Evolutionary conservation across 1,140 invertebrate genomes (phyloP).

Genomic region (Magallana gigas): DNA sequence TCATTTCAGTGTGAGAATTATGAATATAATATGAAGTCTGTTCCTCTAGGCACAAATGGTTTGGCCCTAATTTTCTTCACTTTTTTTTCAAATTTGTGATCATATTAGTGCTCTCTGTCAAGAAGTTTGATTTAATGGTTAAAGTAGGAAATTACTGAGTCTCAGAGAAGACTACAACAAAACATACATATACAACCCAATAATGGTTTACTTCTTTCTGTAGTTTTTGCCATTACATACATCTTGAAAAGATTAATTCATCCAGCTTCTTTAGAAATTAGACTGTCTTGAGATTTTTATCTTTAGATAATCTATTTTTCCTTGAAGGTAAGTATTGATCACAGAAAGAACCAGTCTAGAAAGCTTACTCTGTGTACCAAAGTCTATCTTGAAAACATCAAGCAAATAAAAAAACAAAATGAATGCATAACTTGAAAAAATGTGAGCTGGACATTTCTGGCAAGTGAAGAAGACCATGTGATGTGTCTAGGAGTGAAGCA

Average conservation of each 20-base stretch:
- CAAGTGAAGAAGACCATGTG: conserved; percentile 24
- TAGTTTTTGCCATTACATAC: too few relatives aligned
- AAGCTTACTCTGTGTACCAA: too few relatives aligned
- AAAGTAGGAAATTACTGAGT: background rate
- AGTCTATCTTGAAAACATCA: too few relatives aligned
- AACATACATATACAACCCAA: too few relatives aligned
- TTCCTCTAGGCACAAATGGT: conserved; percentile 16
- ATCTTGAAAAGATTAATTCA: too few relatives aligned
- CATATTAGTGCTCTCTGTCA: background rate
- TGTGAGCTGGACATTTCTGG: conserved; percentile 2
- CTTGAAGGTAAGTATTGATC: too few relatives aligned
- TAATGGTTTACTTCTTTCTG: too few relatives aligned
- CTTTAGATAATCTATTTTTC: too few relatives aligned
- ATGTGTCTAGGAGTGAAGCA: background rate
- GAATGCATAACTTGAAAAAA: background rate
- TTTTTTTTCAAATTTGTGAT: background rate
- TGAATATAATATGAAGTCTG: conserved; percentile 38
- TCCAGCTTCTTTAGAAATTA: too few relatives aligned
- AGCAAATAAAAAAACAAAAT: background rate
- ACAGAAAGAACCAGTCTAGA: too few relatives aligned
- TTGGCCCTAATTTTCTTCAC: background rate
- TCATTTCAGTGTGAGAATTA: conserved; percentile 14
- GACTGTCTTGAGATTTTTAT: too few relatives aligned
- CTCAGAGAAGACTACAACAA: too few relatives aligned
- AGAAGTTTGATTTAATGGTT: conserved; percentile 8